Base-by-base conservation (phyloP, 2,113 vertebrate species). In the Mesocricetus auratus region DNA sequence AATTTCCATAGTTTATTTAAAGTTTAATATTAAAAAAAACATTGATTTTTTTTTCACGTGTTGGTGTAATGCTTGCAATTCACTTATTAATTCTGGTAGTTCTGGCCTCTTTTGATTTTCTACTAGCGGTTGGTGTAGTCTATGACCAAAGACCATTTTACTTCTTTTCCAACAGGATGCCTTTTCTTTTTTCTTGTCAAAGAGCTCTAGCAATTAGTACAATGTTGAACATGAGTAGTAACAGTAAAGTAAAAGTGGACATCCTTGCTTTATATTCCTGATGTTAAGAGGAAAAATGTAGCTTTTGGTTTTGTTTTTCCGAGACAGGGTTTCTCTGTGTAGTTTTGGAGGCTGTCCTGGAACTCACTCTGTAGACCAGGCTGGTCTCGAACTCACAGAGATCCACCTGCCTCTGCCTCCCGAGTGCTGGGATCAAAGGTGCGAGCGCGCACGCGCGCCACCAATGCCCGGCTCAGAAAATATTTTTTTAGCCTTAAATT, bases 31-130 rank as follows among this genome's bases (percentile, higher is more conserved):
- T 45, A 73, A 79, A 13, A 69, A 86, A 39, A 39, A 42, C 10
- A 5, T 31, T 81, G 81, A 42, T 81, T 95, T 89, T 86, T 91
- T 95, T 86, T 81, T 58, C 5, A 17, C 83, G 1, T 75, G 42
- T 95, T 91, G 83, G 12, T 66, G 2, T 93, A 74, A 19, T 45
- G 7, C 36, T 69, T 82, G 45, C 4, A 86, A 45, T 91, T 86
- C 29, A 31, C 90, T 81, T 93, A 73, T 81, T 78, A 11, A 24
- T 86, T 85, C 16, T 56, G 87, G 12, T 88, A 74, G 16, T n/a
- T 96, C 79, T 87, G 36, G 17, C 69, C 91, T 92, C n/a, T 83
- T 82, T 91, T 39, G 26, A 29, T 64, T 69, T 90, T 93, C 39
- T 79, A 5, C 26, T 62, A 42, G 12, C 74, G 33, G 11, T 58